A percentile compares a stretch with the other conserved stretches of the same genome.
These are phyloP conservation scores for Prolemur simus DNA, from an alignment of 2,113 vertebrate species.

Conservation along the genomic window DNA sequence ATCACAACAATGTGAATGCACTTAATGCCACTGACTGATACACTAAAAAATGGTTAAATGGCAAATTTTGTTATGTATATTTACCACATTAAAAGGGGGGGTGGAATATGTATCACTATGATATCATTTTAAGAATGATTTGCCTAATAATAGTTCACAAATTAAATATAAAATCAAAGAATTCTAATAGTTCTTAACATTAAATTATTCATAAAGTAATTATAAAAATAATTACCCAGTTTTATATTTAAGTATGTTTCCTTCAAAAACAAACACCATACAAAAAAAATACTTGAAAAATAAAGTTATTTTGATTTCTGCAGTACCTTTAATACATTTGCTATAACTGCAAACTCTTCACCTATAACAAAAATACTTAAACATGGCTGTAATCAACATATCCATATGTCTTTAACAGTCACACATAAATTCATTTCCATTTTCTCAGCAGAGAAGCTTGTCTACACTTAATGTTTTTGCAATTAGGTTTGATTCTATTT, in stretches of 20 bases:
- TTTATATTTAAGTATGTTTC: background rate
- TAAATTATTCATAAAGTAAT: conserved; percentile 20
- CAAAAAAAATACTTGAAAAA: background rate
- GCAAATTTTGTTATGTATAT: background rate
- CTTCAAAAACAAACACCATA: background rate
- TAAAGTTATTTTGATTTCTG: background rate
- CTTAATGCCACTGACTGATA: background rate
- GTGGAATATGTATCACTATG: background rate
- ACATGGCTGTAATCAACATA: background rate
- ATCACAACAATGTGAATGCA: background rate
- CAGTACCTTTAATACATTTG: background rate
- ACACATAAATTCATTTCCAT: background rate
- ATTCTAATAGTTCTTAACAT: background rate
- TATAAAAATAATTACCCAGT: background rate
- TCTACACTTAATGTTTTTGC: background rate
- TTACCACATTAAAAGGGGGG: background rate
- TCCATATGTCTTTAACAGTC: background rate
- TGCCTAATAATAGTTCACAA: background rate
- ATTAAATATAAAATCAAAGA: background rate
- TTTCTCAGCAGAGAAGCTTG: conserved; percentile 10
- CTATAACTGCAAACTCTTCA: background rate
- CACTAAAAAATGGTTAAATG: background rate
- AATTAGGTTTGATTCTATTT: conserved; percentile 22
- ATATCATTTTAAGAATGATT: conserved; percentile 6
- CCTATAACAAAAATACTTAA: background rate